Evolutionary conservation across 2,113 vertebrate species (phyloP), one percentile per base, ranked within the genome.

Genomic region (Rhodinocichla rosea): DNA sequence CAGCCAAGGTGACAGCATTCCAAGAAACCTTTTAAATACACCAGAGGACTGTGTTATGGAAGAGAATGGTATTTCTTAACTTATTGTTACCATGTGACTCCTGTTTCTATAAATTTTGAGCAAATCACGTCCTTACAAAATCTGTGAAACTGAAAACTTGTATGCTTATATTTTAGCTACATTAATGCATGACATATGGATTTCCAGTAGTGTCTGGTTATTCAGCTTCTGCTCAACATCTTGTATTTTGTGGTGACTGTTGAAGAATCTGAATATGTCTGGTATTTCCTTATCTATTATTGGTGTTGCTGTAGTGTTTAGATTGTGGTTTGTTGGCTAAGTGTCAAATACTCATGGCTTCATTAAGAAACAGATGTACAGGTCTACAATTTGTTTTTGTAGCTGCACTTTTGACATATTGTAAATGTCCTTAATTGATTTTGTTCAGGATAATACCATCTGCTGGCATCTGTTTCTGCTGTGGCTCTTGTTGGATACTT

Each of bases 331-430:
- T 90, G 86, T 83, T 97, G 95, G 84, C 83, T 74, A 92, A 77
- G 55, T 70, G 49, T 94, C 95, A 96, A 78, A 57, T 82, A 78
- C 39, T 73, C 83, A 39, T 81, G 80, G 62, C 62, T 96, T 97
- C 82, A 92, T 93, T 92, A 84, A 88, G 83, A 94, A 95, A 84
- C 90, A 96, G 95, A 97, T 95, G 94, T 70, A 92, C 90, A 93
- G 82, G 87, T 97, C 91, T 94, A 79, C 92, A 84, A 50, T 93
- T 92, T 52, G 82, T 81, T 91, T 96, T 78, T 82, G 74, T 85
- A 80, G 52, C 39, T 81, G 52, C 70, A 88, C 91, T 92, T 62
- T 78, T 95, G 95, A 82, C 84, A 84, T 91, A 92, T 40, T 86
- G 84, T 77, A 85, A 89, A 81, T 68, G 83, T 95, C 89, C 95